These are phyloP conservation scores for Thymelicus sylvestris DNA, from an alignment of 2,888 invertebrate genomes.

Conservation along the genomic window DNA sequence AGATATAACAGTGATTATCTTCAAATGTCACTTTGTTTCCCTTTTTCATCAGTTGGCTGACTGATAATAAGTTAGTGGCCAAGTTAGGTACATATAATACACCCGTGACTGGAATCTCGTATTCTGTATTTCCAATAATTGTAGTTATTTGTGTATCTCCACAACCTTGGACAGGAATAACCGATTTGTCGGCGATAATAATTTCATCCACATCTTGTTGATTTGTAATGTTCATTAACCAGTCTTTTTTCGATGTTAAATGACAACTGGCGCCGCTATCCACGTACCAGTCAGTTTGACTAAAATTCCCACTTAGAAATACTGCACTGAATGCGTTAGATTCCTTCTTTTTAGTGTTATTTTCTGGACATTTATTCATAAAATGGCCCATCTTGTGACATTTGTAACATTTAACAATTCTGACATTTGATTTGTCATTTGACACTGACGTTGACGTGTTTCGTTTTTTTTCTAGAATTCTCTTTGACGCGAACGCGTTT, in stretches of 20 bases:
- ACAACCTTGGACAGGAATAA: conserved; percentile 27
- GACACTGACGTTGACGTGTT: conserved; percentile 8
- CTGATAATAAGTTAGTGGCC: conserved; percentile 40
- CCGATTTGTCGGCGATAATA: conserved; percentile 20
- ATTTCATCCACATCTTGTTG: conserved; percentile 25
- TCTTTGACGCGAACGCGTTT: conserved; percentile 12
- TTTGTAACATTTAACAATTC: conserved; percentile 21
- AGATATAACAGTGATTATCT: conserved; percentile 9
- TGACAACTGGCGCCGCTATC: too few species aligned
- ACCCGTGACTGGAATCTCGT: conserved; percentile 9
- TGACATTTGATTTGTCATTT: background rate
- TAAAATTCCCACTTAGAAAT: too few species aligned
- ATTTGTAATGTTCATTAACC: conserved; percentile 8
- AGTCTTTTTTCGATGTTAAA: conserved; percentile 16
- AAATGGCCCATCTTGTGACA: conserved; percentile 26
- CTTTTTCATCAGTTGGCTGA: conserved; percentile 42
- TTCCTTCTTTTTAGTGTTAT: too few species aligned
- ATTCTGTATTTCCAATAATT: conserved; percentile 29
- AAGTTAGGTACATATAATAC: conserved; percentile 36
- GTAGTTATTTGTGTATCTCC: conserved; percentile 35
- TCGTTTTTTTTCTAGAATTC: conserved; percentile 7
- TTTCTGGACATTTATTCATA: conserved; percentile 28
- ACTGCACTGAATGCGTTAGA: too few species aligned
- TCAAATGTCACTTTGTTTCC: conserved; percentile 35
- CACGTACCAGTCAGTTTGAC: too few species aligned